Evolutionary conservation across 2,113 vertebrate species (phyloP).

Genomic region (Gallinago jamesoni): DNA sequence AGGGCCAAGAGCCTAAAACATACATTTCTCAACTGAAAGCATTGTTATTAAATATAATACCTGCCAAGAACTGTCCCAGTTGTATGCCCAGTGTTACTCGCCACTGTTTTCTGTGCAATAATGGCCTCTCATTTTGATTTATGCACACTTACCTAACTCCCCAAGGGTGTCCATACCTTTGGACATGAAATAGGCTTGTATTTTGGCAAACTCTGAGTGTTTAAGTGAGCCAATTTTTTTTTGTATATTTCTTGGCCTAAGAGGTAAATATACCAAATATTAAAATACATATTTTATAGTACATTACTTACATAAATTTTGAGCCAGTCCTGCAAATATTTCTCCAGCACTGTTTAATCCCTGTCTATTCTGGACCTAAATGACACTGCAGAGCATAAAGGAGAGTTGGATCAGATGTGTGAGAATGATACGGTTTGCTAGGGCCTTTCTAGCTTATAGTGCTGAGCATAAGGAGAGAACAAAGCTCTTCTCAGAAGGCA

Average conservation of each 20-base stretch:
- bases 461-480: neutral
- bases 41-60: slow-evolving; percentile 29
- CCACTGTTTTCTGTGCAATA: neutral
- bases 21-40: neutral
- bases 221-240: neutral
- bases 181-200: neutral
- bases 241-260: neutral
- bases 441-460: neutral
- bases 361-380: neutral
- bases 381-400: neutral
- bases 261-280: neutral
- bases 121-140: slow-evolving; percentile 7
- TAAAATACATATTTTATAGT: neutral
- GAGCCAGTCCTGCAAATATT: neutral
- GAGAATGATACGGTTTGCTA: neutral
- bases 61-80: neutral
- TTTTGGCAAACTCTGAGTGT: neutral
- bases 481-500: neutral
- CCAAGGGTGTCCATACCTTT: neutral
- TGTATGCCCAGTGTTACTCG: neutral
- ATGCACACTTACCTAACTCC: neutral
- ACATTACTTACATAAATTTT: neutral
- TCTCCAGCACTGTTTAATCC: neutral
- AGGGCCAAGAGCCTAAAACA: neutral
- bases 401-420: neutral